Base-by-base conservation (phyloP, 35 echinoderm and acorn worm species). In the Ptychodera flava region DNA sequence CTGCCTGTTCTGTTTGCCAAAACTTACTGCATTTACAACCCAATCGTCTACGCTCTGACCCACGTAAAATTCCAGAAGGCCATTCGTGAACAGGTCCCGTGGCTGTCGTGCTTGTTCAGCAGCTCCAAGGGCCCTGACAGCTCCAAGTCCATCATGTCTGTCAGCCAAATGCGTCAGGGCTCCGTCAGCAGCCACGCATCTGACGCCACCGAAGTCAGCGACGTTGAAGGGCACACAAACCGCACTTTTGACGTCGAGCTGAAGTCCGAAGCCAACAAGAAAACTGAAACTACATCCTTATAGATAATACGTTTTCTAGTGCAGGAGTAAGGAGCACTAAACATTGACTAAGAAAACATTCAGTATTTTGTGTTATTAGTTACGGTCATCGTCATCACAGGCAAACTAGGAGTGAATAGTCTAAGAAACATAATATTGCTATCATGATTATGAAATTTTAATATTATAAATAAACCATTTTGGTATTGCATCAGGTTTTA, bases 11-110 rank as follows among this genome's bases (percentile, higher is more conserved):
- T 93, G 1, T 89, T 93, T 32, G 95, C 95, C 79, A 97, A 97
- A 89, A 89, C 86, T 79, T 97, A 92, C 1, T 84, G 89, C 15
- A 87, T 91, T 31, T 97, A 89, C 92, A 97, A 97, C 36, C 95
- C 95, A 1, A 52, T 97, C 16, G 92, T 97, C 16, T 97, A 97
- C 76, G 92, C 92, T 1, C 82, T 97, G n/a, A 89, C 89, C 78
- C 95, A 97, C 78, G 75, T 87, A 16, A 90, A 90, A 31, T 97
- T 93, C 78, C 93, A 97, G 38, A 77, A 38, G 22, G 89, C 93
- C 0, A 33, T 94, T 30, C 34, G 10, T 33, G 14, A 33, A 33
- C 31, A 16, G 32, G 0, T 30, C 22, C 45, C 45, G 6, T 64
- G 45, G 6, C 45, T 64, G 6, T 64, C 45, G 6, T 64, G 45